Evolutionary conservation across 2,797 vertebrate genomes (phyloP).

Genomic region (Alcedo atthis): DNA sequence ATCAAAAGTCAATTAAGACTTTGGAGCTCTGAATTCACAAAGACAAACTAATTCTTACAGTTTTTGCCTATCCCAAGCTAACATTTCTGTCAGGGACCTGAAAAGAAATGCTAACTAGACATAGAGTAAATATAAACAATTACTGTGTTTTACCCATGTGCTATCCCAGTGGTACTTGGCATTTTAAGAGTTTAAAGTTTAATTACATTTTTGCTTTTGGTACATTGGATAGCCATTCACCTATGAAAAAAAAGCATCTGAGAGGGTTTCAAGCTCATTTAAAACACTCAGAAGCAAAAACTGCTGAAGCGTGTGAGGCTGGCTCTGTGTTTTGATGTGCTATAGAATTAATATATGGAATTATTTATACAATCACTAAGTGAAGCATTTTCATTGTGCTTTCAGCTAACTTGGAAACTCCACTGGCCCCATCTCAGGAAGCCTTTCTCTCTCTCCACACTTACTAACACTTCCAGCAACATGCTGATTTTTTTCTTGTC

Average conservation of each 20-base stretch:
- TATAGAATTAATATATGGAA: constrained; percentile 45
- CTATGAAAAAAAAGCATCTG: constrained; percentile 61
- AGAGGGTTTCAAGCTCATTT: constrained; percentile 62
- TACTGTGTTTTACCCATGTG: constrained; percentile 35
- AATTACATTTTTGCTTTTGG: constrained; percentile 71
- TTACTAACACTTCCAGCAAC: background rate
- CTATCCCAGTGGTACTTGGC: constrained; percentile 59
- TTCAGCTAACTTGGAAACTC: constrained; percentile 24
- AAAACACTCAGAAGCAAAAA: constrained; percentile 52
- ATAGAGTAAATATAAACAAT: constrained; percentile 63
- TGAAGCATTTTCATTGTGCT: constrained; percentile 11
- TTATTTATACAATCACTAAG: constrained; percentile 46
- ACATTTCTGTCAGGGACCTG: constrained; percentile 27
- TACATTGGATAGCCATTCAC: constrained; percentile 65
- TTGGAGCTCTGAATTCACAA: constrained; percentile 31
- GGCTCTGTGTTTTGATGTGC: constrained; percentile 56
- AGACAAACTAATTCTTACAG: constrained; percentile 3
- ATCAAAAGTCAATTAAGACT: constrained; percentile 39
- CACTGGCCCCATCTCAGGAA: background rate
- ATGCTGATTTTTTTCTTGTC: background rate
- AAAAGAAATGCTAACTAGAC: constrained; percentile 59
- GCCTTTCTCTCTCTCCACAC: background rate
- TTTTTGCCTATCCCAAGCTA: constrained; percentile 6
- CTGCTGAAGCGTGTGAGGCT: constrained; percentile 26
- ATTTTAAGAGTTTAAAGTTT: constrained; percentile 76